Base-by-base conservation (phyloP, 2,113 vertebrate genomes). In the Gnathonemus echidnorhynchus region DNA sequence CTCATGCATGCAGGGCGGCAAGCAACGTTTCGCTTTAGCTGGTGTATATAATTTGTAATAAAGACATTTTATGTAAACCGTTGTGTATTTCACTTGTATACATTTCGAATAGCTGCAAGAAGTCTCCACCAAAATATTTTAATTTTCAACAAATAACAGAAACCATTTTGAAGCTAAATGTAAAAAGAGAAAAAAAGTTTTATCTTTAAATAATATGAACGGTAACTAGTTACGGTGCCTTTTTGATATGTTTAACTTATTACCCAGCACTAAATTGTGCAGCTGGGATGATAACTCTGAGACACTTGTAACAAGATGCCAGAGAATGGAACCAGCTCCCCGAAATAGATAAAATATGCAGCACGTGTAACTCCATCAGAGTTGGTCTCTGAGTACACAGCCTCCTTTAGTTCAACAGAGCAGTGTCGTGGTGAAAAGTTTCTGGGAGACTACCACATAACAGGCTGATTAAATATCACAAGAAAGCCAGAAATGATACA, bases 331-430 rank as follows among this genome's bases (percentile, higher is more conserved):
- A 88, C 62, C 17, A 48, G 56, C 89, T 85, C 80, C 92, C 91
- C 89, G 88, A 92, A 92, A 92, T 92, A 92, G 92, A 92, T 92
- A 50, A 91, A 92, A 92, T 90, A 92, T 92, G 91, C 92, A 92
- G 88, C 49, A 88, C 86, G 90, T 92, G 91, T 92, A 92, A 92
- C 80, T 86, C 70, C 88, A 90, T 87, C 88, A 89, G 88, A 88
- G 74, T 49, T 89, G 87, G 45, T 84, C 85, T 89, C 56, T 83
- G 86, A 85, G 83, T 74, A 83, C 50, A 87, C 50, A 70, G 89
- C 80, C 42, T 86, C 50, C 83, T 89, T 66, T 87, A 46, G 42
- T 46, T 35, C 52, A 24, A 86, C 3, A 8, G 24, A 15, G 45
- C 31, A 27, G 27, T 46, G 80, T 50, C 49, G 19, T 35, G 35